A percentile compares a stretch with the other conserved stretches of the same genome.
These are phyloP conservation scores for honey bee (Apis mellifera) DNA, from an alignment of 1,140 invertebrate genomes.

Conservation along the genomic window DNA sequence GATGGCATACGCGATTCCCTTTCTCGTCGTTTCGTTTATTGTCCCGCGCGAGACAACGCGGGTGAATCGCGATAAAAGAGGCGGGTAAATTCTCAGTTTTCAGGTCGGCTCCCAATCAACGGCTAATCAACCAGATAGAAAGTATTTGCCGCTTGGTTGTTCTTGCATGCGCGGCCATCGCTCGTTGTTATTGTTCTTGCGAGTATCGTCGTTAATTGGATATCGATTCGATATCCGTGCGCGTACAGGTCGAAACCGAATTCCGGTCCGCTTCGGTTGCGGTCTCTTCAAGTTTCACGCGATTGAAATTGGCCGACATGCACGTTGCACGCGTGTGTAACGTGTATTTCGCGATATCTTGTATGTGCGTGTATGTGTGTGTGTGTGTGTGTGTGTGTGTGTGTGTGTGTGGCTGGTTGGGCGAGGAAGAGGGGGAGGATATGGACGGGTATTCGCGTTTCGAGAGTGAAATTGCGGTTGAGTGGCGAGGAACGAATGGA, in stretches of 20 bases:
- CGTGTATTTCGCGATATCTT: not conserved
- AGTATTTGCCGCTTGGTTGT: not conserved
- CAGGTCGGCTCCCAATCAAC: conserved; percentile 1
- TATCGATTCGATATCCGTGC: conserved; percentile 10
- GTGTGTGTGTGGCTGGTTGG: not conserved
- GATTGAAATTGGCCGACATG: conserved; percentile 9
- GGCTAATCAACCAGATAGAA: conserved; percentile 22
- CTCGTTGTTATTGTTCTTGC: conserved; percentile 5
- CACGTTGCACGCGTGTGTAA: not conserved
- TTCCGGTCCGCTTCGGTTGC: not conserved
- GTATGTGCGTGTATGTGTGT: no score
- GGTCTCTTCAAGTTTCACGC: conserved; percentile 11
- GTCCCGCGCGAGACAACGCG: no score
- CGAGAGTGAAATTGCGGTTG: not conserved
- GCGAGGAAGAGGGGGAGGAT: no score
- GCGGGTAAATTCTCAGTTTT: not conserved
- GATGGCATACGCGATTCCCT: no score
- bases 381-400: no score
- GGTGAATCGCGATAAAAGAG: not conserved
- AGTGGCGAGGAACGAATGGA: not conserved
- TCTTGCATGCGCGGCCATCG: not conserved
- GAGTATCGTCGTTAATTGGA: conserved; percentile 28
- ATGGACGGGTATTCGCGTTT: not conserved
- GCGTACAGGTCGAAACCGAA: not conserved
- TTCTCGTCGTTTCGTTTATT: not conserved